Conservation (phyloP, 1,140 invertebrate genomes). For the Bombus impatiens region DNA sequence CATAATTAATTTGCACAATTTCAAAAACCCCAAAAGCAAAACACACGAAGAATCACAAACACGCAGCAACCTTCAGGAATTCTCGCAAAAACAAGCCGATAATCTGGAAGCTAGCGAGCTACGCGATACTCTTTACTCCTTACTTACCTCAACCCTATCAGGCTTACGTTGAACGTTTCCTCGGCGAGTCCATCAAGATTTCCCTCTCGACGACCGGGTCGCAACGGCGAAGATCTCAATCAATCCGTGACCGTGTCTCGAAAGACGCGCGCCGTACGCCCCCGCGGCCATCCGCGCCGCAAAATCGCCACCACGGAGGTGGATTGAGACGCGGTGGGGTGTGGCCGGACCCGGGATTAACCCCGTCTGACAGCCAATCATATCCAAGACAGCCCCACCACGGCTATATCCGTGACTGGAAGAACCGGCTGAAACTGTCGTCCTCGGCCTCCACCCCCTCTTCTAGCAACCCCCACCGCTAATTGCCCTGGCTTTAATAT, state of each 20-base stretch:
- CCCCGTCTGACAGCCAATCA: slow-evolving; percentile 71
- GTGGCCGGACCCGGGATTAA: slow-evolving; percentile 72
- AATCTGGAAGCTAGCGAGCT: background rate
- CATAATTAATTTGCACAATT: background rate
- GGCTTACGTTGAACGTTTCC: background rate
- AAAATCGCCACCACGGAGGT: slow-evolving; percentile 53
- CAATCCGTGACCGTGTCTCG: slow-evolving; percentile 17
- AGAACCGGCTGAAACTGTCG: slow-evolving; percentile 64
- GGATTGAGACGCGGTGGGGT: slow-evolving; percentile 73
- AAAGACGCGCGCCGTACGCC: background rate
- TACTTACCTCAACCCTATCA: background rate
- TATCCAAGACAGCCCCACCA: slow-evolving; percentile 70
- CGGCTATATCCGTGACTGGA: slow-evolving; percentile 35
- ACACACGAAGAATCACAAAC: background rate
- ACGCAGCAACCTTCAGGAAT: background rate
- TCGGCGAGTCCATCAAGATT: slow-evolving; percentile 36
- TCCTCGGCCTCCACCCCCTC: slow-evolving; percentile 45
- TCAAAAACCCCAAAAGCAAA: background rate
- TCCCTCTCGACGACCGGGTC: background rate
- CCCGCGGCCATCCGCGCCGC: slow-evolving; percentile 18
- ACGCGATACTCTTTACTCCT: background rate
- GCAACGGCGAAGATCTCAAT: slow-evolving; percentile 35
- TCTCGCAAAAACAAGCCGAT: background rate
- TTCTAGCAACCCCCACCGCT: slow-evolving; percentile 64
- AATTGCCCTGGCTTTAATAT: slow-evolving; percentile 75